Percentiles rank a stretch among this genome's conserved stretches.
phyloP scores from a whole-genome alignment of 2,888 invertebrate genomes.

The Caenorhabditis sp. region DNA sequence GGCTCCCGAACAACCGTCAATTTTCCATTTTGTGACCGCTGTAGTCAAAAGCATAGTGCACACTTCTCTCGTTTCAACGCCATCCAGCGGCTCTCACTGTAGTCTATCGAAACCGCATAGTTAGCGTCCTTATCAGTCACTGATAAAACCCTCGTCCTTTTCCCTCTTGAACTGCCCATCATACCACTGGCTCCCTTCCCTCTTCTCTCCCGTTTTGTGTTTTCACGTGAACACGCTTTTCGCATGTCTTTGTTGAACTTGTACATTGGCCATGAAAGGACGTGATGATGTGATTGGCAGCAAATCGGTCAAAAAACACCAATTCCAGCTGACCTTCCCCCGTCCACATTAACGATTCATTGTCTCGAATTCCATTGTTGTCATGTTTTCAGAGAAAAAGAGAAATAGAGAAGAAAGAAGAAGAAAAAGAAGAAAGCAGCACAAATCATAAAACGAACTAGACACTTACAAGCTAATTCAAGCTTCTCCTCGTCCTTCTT shows the following conservation, averaged over 20 bases:
- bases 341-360: constrained; percentile 7
- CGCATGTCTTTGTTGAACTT: not conserved
- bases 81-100: no score
- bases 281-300: not conserved
- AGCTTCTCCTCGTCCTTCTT: constrained; percentile 8
- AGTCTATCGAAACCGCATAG: no score
- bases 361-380: constrained; percentile 23
- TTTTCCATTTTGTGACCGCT: not conserved
- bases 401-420: constrained; percentile 15
- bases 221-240: constrained; percentile 16
- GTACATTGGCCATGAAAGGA: not conserved
- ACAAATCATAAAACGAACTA: constrained; percentile 20
- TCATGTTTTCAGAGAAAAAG: constrained; percentile 20
- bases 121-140: not conserved
- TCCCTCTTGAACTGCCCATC: constrained; percentile 20
- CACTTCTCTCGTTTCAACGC: not conserved
- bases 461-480: constrained; percentile 14
- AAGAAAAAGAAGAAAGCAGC: not conserved
- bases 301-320: constrained; percentile 16
- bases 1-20: no score
- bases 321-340: constrained; percentile 28
- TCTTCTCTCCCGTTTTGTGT: no score
- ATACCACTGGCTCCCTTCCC: constrained; percentile 31
- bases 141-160: constrained; percentile 8
- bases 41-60: not conserved